These are phyloP conservation scores for Trichogramma dendrolimi DNA, from an alignment of 2,888 invertebrate genomes.

Conservation along the genomic window DNA sequence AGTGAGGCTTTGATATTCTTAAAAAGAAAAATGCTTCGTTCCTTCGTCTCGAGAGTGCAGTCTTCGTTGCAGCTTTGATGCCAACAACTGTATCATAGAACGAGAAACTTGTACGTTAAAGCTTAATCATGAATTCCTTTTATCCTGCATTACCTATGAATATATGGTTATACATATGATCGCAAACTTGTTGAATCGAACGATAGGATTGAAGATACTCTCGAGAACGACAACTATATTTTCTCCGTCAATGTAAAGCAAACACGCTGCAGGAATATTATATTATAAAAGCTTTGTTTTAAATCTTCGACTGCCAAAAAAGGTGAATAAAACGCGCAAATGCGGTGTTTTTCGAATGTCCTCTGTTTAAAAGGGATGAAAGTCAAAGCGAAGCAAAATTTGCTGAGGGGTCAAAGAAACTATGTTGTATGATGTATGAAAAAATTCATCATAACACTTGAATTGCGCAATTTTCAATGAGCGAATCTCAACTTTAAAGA, in stretches of 20 bases:
- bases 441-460: too few species aligned
- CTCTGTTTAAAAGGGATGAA: background rate
- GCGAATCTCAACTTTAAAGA: too few species aligned
- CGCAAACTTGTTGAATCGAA: constrained; percentile 10
- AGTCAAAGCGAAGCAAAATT: too few species aligned
- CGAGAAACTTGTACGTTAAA: constrained; percentile 27
- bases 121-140: constrained; percentile 27
- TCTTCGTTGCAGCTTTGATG: constrained; percentile 14
- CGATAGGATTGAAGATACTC: constrained; percentile 8
- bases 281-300: constrained; percentile 12
- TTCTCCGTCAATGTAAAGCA: too few species aligned
- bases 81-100: constrained; percentile 24
- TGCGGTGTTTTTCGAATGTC: constrained; percentile 23
- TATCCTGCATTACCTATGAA: constrained; percentile 24
- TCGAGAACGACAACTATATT: constrained; percentile 14
- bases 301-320: constrained; percentile 21
- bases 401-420: too few species aligned
- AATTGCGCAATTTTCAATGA: too few species aligned
- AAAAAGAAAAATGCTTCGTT: constrained; percentile 16
- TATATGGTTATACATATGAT: constrained; percentile 8
- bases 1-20: constrained; percentile 13
- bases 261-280: too few species aligned
- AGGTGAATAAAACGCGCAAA: constrained; percentile 19
- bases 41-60: constrained; percentile 18
- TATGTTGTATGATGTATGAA: too few species aligned